phyloP scores from a whole-genome alignment of 2,113 vertebrate genomes.

The Heterochromis multidens region DNA sequence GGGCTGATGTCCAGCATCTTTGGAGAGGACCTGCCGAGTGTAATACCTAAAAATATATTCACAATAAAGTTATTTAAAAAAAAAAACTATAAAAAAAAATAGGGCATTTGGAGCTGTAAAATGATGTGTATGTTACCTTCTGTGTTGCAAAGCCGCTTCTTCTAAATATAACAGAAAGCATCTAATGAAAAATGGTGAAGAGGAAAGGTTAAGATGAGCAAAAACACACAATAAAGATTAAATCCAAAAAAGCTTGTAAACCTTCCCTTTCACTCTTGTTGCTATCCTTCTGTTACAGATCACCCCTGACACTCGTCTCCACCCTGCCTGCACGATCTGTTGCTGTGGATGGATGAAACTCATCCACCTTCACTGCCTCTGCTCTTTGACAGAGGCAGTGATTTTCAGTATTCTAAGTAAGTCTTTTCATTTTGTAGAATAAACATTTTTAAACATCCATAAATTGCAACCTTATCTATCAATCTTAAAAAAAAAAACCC shows the following conservation, averaged over 20 bases:
- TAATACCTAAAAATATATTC: slow-evolving; percentile 9
- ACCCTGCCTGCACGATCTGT: too few species aligned
- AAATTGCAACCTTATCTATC: background rate
- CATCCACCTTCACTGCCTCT: too few species aligned
- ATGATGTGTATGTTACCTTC: slow-evolving; percentile 36
- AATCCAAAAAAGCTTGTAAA: background rate
- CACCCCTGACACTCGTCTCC: too few species aligned
- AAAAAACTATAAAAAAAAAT: background rate
- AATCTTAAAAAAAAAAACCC: too few species aligned
- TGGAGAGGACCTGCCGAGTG: background rate
- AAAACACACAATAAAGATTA: background rate
- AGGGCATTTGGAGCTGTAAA: background rate
- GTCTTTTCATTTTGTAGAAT: background rate
- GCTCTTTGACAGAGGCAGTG: too few species aligned
- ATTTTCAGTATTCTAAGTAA: background rate
- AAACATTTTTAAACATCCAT: background rate
- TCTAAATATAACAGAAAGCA: slow-evolving; percentile 35
- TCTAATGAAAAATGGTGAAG: slow-evolving; percentile 20
- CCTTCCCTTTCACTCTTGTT: too few species aligned
- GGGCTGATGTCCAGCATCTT: slow-evolving; percentile 32
- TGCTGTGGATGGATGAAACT: too few species aligned
- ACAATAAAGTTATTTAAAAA: background rate
- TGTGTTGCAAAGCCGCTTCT: slow-evolving; percentile 22
- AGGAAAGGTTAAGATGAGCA: background rate
- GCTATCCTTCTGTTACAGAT: too few species aligned